These are phyloP conservation scores for Drosophila nannoptera DNA, from an alignment of 1,140 invertebrate species.

Conservation along the genomic window DNA sequence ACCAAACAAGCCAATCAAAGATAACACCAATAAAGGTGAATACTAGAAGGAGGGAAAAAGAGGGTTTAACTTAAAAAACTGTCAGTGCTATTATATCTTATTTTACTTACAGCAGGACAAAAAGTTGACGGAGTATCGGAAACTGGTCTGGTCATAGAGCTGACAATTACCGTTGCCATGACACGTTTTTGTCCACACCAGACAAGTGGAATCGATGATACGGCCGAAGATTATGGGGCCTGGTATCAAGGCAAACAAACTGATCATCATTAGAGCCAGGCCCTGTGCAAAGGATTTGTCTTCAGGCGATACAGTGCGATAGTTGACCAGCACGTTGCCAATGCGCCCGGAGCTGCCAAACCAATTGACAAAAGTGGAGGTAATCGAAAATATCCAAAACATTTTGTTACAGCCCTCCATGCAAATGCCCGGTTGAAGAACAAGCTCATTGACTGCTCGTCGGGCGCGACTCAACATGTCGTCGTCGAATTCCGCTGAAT, in stretches of 20 bases:
- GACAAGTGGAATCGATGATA: slow-evolving; percentile 83
- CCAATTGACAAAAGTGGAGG: slow-evolving; percentile 81
- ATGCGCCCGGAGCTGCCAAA: slow-evolving; percentile 82
- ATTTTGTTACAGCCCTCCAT: slow-evolving; percentile 79
- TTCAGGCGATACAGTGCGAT: slow-evolving; percentile 81
- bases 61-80: not conserved
- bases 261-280: slow-evolving; percentile 82
- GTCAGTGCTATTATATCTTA: too few relatives aligned
- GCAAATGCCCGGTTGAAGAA: slow-evolving; percentile 81
- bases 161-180: slow-evolving; percentile 83
- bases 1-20: slow-evolving; percentile 82
- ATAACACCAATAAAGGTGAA: slow-evolving; percentile 81
- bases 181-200: slow-evolving; percentile 84
- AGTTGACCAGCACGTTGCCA: slow-evolving; percentile 83
- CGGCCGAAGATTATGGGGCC: slow-evolving; percentile 84
- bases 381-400: slow-evolving; percentile 79
- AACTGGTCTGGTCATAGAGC: slow-evolving; percentile 82
- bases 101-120: slow-evolving; percentile 80
- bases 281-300: slow-evolving; percentile 85
- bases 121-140: slow-evolving; percentile 82
- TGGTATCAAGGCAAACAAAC: slow-evolving; percentile 84
- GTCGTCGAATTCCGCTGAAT: slow-evolving; percentile 29
- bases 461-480: slow-evolving; percentile 22
- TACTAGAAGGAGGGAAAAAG: slow-evolving; percentile 64
- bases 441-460: slow-evolving; percentile 41